phyloP scores from a whole-genome alignment of 2,113 vertebrate species.

The Scomber japonicus region DNA sequence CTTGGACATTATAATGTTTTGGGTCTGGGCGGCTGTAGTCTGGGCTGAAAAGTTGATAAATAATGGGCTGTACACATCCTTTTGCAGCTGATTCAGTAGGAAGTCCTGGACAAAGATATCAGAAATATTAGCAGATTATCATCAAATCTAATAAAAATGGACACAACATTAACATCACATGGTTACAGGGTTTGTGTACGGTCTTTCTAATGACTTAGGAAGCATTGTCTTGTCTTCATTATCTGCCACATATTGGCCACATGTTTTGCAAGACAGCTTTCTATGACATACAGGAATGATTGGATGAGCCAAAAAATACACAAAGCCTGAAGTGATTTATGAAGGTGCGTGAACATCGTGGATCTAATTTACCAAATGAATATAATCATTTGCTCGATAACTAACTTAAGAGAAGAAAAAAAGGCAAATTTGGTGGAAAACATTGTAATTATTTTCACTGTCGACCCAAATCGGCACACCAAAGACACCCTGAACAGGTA shows the following conservation, averaged over 20 bases:
- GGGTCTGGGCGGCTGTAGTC: constrained; percentile 92
- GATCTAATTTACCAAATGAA: background rate
- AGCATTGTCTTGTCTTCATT: too few species aligned
- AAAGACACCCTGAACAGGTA: background rate
- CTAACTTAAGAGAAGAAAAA: background rate
- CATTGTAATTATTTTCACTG: background rate
- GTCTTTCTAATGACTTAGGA: background rate
- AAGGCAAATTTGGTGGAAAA: background rate
- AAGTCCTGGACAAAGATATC: constrained; percentile 86
- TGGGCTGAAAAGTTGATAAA: constrained; percentile 95
- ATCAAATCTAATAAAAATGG: background rate
- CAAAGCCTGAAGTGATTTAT: background rate
- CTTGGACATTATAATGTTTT: constrained; percentile 94
- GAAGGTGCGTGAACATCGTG: background rate
- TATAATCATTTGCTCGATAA: background rate
- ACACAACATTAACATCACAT: too few species aligned
- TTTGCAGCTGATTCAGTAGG: constrained; percentile 89
- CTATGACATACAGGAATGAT: too few species aligned
- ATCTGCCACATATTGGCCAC: too few species aligned
- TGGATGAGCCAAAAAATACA: too few species aligned
- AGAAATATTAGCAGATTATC: constrained; percentile 36
- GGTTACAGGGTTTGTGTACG: background rate
- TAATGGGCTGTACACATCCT: constrained; percentile 90
- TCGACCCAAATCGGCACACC: too few species aligned
- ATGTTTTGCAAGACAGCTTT: too few species aligned